Evolutionary conservation across 2,888 invertebrate genomes (phyloP), one percentile per base, ranked within the genome.

Genomic region (Hartigia nigra): DNA sequence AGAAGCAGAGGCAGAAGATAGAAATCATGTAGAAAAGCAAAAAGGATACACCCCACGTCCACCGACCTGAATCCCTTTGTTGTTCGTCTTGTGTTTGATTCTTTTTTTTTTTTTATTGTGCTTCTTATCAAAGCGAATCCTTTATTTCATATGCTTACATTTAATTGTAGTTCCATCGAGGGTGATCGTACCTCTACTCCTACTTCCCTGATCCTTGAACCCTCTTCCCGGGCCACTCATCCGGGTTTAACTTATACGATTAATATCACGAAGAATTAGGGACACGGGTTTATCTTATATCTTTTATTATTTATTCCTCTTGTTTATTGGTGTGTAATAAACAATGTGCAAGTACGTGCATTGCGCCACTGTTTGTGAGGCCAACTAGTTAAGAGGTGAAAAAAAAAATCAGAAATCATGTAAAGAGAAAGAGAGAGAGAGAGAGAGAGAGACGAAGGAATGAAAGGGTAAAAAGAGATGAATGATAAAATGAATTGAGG

Each of bases 371-470:
- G 87, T 89, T 88, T 88, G 86, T 85, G 89, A 90, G 88, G 90
- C 89, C 88, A 90, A 89, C 89, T 90, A 90, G 88, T 88, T 89
- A 88, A 90, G 88, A 89, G 86, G 81, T 78, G 39, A 79, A 79
- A 70, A 76, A 76, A 77, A 80, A 78, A 74, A 78, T 72, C n/a
- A 74, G 75, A 75, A 37, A 69, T n/a, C n/a, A n/a, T n/a, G n/a
- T n/a, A n/a, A n/a, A n/a, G 80, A 81, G 75, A 75, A 76, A 77
- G 74, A 76, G 77, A 81, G 74, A 75, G 31, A 75, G 74, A 78
- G 77, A 78, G 81, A 82, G 72, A 74, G 75, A 72, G 78, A 77
- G 36, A 77, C 76, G 80, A 79, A 82, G 79, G 79, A 82, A 79
- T 80, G 74, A 80, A 80, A 77, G 55, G 23, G 55, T 55, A 77